These are phyloP conservation scores for Anoura caudifer DNA, from an alignment of 2,113 vertebrate species.

Conservation along the genomic window DNA sequence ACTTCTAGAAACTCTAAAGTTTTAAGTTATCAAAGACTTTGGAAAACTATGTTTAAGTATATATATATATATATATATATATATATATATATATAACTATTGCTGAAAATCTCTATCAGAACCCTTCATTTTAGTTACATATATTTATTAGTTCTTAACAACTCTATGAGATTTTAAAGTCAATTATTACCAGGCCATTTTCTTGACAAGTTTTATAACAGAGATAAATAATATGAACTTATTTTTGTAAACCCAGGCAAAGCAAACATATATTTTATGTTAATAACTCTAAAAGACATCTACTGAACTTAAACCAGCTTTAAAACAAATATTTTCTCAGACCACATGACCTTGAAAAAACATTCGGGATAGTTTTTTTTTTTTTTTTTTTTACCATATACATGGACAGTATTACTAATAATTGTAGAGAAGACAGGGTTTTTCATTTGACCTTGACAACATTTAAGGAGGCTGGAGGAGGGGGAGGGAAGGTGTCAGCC, in stretches of 20 bases:
- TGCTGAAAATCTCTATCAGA: not conserved
- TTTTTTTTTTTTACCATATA: not conserved
- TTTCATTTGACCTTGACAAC: not conserved
- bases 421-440: not conserved
- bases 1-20: not conserved
- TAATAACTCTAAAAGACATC: not conserved
- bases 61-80: too few relatives aligned
- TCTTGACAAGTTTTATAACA: not conserved
- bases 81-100: not conserved
- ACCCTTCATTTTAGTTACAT: not conserved
- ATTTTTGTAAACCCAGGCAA: not conserved
- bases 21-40: not conserved
- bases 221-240: not conserved
- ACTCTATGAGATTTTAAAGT: too few relatives aligned
- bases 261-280: not conserved
- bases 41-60: not conserved
- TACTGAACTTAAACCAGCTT: not conserved
- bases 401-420: not conserved
- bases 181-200: not conserved
- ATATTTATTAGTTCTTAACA: too few relatives aligned
- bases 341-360: not conserved
- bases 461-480: not conserved
- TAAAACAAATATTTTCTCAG: not conserved
- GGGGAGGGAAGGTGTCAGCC: not conserved
- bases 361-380: not conserved